Evolutionary conservation across 2,797 vertebrate genomes (phyloP).

Genomic region (Hyperoplus lanceolatus): DNA sequence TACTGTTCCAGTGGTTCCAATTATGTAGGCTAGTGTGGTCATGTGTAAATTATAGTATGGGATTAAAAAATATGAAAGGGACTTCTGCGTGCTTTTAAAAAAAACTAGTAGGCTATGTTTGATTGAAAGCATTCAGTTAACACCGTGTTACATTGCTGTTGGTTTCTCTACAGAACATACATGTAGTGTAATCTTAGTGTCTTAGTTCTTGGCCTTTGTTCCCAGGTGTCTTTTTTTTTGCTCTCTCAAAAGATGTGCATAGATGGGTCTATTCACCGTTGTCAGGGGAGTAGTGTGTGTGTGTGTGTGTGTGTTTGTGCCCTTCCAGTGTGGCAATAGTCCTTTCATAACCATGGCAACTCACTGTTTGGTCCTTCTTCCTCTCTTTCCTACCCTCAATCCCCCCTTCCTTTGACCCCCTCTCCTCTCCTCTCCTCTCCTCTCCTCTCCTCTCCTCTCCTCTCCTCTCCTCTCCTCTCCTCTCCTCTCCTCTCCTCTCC

Average conservation of each 20-base stretch:
- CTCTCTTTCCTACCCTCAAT: conserved; percentile 37
- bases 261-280: conserved; percentile 74
- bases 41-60: not conserved
- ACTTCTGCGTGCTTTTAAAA: not conserved
- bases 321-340: conserved; percentile 90
- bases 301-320: conserved; percentile 34
- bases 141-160: not conserved
- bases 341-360: conserved; percentile 99
- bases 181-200: conserved; percentile 24
- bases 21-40: not conserved
- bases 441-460: too few relatives aligned
- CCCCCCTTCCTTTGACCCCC: conserved; percentile 41
- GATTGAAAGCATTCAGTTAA: not conserved
- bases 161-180: not conserved
- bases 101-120: not conserved
- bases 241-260: conserved; percentile 68
- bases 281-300: conserved; percentile 55
- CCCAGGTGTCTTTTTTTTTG: conserved; percentile 57
- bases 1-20: not conserved
- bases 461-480: not conserved
- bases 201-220: conserved; percentile 39
- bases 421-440: conserved; percentile 41
- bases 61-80: not conserved
- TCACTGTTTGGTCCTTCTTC: conserved; percentile 89
- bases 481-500: conserved; percentile 72